phyloP scores from a whole-genome alignment of 2,113 vertebrate genomes.

The Melozone crissalis region DNA sequence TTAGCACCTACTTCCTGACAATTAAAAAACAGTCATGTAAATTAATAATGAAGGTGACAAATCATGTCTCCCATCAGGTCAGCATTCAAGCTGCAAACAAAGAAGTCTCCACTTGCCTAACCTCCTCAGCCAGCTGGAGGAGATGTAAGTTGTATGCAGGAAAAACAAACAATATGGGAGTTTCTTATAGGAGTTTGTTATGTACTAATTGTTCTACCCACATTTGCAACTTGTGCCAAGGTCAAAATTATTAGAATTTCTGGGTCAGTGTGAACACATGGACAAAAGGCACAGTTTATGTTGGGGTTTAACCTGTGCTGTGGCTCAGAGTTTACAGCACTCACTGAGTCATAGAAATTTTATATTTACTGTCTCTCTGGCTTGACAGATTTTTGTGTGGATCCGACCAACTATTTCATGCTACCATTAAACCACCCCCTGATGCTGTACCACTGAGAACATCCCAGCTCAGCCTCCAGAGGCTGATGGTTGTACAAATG shows the following conservation, averaged over 20 bases:
- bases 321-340: background rate
- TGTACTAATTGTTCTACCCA: background rate
- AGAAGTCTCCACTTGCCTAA: background rate
- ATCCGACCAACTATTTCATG: background rate
- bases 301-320: background rate
- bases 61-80: background rate
- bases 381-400: background rate
- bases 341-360: background rate
- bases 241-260: background rate
- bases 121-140: background rate
- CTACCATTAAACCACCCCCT: background rate
- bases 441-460: background rate
- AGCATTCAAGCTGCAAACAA: background rate
- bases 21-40: background rate
- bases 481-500: background rate
- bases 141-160: background rate
- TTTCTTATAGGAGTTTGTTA: background rate
- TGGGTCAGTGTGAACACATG: background rate
- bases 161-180: background rate
- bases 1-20: conserved; percentile 14
- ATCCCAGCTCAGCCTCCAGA: background rate
- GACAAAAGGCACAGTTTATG: accelerated
- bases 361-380: background rate
- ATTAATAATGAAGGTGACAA: background rate
- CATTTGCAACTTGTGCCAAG: background rate